Base-by-base conservation (phyloP, 2,888 invertebrate species). In the Hydroisotoma schaefferi region DNA sequence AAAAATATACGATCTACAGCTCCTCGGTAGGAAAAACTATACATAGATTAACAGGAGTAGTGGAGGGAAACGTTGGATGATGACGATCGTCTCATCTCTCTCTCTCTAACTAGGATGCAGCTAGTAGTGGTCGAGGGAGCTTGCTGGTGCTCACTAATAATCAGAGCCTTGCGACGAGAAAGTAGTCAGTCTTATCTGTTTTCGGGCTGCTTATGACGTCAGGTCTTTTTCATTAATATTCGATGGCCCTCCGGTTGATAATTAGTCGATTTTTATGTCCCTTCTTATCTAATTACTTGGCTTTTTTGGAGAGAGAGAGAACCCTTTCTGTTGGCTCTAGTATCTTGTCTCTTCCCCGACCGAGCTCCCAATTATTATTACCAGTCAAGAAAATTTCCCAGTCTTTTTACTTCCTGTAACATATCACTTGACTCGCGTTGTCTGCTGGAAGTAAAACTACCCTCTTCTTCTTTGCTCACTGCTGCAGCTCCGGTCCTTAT, bases 231-330 rank as follows among this genome's bases (percentile, higher is more conserved):
- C 72, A 70, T 69, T 70, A 70, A 72, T 70, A 72, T 72, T 70
- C 72, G 70, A 72, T 72, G 72, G 68, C 68, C 64, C 72, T 72
- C 72, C 67, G 69, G 72, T 70, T 72, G 72, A 70, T 70, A 72
- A 72, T 72, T 70, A 72, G 69, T 69, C 68, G 70, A 72, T 72
- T 70, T 68, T 70, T 72, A 70, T 69, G 68, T 67, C 49, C 63
- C 67, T 59, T 64, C 70, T 70, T 70, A 67, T 67, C 70, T 68
- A 68, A 70, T 69, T 69, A 69, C 68, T 68, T 64, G 57, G 64
- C 59, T 67, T 63, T 60, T 61, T 55, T 22, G 55, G 59, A 57
- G 59, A 61, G 60, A 29, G 26, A 2, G n/a, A 33, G 46, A 18
- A 40, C 27, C 40, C 37, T 52, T 40, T 51, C 47, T 51, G 56